Evolutionary conservation across 2,113 vertebrate genomes (phyloP).

Genomic region (Poicephalus gulielmi): DNA sequence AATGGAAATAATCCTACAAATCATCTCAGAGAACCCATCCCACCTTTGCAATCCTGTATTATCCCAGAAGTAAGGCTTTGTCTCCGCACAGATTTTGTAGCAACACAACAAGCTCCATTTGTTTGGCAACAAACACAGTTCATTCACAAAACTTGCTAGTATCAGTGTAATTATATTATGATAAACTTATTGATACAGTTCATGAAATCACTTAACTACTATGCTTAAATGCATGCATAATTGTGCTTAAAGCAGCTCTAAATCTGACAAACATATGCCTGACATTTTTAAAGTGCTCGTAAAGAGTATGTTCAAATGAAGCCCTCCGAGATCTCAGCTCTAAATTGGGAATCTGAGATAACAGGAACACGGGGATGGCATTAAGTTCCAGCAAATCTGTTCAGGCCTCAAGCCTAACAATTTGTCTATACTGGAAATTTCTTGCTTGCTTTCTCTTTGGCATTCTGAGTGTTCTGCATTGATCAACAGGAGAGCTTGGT

Average conservation of each 20-base stretch:
- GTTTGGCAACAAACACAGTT: neutral
- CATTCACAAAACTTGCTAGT: neutral
- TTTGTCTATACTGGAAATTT: too few species aligned
- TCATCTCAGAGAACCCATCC: neutral
- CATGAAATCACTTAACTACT: neutral
- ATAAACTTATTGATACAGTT: neutral
- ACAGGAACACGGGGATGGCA: neutral
- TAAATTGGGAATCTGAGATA: neutral
- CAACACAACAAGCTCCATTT: neutral
- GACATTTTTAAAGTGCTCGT: neutral
- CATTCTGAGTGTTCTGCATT: neutral
- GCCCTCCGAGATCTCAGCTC: neutral
- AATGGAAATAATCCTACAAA: neutral
- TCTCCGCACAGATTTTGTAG: neutral
- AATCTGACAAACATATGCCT: slow-evolving; percentile 12
- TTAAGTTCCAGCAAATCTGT: neutral
- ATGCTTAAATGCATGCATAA: neutral
- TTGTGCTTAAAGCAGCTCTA: neutral
- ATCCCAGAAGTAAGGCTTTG: neutral
- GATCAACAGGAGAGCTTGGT: neutral
- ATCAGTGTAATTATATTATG: neutral
- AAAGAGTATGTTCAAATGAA: neutral
- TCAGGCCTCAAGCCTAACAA: neutral
- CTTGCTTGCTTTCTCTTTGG: neutral
- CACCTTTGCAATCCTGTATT: neutral